Conservation (phyloP, 2,113 vertebrate species). For the Protobothrops mucrosquamatus region DNA sequence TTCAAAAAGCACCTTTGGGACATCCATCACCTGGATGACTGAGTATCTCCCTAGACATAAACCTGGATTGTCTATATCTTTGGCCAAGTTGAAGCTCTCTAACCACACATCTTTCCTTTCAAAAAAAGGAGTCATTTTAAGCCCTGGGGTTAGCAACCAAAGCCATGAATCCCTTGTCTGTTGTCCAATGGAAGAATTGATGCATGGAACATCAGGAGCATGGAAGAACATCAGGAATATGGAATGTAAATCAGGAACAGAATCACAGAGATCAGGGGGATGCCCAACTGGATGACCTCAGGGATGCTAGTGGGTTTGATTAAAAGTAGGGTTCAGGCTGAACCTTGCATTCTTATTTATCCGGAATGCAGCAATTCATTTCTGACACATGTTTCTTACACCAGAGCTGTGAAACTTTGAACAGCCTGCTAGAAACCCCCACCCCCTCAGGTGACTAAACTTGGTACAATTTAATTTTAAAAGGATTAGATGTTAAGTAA, state of each 20-base stretch:
- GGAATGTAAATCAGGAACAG: not conserved
- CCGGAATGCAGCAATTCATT: not conserved
- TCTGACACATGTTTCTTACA: not conserved
- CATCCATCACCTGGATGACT: too few species aligned
- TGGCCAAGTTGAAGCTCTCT: slow-evolving; percentile 47
- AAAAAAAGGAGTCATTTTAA: slow-evolving; percentile 52
- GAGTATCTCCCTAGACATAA: too few species aligned
- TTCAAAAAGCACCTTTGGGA: too few species aligned
- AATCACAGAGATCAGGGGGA: not conserved
- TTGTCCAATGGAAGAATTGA: not conserved
- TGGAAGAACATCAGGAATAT: slow-evolving; percentile 14
- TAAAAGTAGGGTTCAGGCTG: not conserved
- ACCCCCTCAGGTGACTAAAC: not conserved
- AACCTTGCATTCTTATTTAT: not conserved
- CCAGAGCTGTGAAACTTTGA: not conserved
- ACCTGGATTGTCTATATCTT: slow-evolving; percentile 35
- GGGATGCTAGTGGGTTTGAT: not conserved
- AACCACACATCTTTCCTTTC: slow-evolving; percentile 58
- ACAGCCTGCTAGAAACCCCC: not conserved
- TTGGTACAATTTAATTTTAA: not conserved
- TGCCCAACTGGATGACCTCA: not conserved
- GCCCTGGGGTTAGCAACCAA: slow-evolving; percentile 33
- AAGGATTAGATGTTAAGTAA: not conserved
- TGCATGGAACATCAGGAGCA: not conserved
- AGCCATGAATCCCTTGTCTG: slow-evolving; percentile 20